A percentile compares a stretch with the other conserved stretches of the same genome.
Conservation (phyloP, 2,797 vertebrate species). For the Peromyscus melanophrys region DNA sequence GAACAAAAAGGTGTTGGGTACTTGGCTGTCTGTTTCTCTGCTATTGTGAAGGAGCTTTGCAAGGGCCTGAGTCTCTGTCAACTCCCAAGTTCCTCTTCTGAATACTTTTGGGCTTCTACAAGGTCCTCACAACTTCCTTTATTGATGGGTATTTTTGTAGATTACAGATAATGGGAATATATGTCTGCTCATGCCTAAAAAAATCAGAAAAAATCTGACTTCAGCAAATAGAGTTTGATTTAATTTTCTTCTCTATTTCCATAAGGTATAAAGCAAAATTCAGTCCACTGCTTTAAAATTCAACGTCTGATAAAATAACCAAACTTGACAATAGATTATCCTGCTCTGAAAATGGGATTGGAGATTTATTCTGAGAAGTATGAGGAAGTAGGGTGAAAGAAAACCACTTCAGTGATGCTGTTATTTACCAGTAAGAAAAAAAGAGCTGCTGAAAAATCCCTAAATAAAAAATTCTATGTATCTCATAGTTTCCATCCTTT, state of each 20-base stretch:
- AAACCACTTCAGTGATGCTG: neutral
- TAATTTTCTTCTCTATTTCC: constrained; percentile 41
- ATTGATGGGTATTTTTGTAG: neutral
- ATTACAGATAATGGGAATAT: constrained; percentile 18
- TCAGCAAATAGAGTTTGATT: constrained; percentile 27
- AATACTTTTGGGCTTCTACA: neutral
- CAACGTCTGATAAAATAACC: neutral
- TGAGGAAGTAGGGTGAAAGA: neutral
- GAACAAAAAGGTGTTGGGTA: constrained; percentile 22
- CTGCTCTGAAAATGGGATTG: neutral
- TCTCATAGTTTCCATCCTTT: neutral
- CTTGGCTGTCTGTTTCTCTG: constrained; percentile 29
- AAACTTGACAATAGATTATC: neutral
- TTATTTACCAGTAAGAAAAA: neutral
- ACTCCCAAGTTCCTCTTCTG: neutral
- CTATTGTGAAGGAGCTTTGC: constrained; percentile 8
- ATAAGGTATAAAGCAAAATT: neutral
- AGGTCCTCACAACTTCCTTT: neutral
- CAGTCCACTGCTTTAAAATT: no score
- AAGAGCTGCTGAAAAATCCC: neutral
- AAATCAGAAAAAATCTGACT: constrained; percentile 25
- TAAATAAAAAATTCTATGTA: neutral
- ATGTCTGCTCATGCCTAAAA: neutral
- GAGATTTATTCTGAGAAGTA: neutral
- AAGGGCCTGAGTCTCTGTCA: neutral